Base-by-base conservation (phyloP, 2,113 vertebrate genomes). In the Blennius ocellaris region DNA sequence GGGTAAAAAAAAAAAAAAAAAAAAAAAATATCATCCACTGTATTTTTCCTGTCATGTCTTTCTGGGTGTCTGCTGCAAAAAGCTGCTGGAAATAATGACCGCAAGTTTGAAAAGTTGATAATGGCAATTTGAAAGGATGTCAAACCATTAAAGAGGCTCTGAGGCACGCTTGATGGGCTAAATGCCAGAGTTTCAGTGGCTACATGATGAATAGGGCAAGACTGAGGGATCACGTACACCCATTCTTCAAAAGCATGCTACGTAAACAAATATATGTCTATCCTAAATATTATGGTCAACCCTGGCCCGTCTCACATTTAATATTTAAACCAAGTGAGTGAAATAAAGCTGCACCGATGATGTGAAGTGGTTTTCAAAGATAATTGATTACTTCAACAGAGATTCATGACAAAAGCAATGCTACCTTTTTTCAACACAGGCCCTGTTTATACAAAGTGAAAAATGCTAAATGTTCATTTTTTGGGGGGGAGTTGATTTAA, bases 41-140 rank as follows among this genome's bases (percentile, higher is more conserved):
- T 72, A 86, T 75, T 83, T 86, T 80, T 79, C 73, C 61, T 85
- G 84, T 89, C 88, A 83, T 16, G 69, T 62, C 38, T 82, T 66
- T 74, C 61, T 16, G 21, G 39, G 56, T 40, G 39, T 76, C 69
- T 54, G 58, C 15, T 8, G 54, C 37, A 62, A 55, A 76, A 74
- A 43, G 68, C 82, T 89, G 72, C 66, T 73, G 80, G 85, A 88
- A 84, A 87, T 87, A 80, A 89, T 82, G 75, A 81, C 70, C 63
- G 76, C 21, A 51, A 80, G 72, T 87, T 84, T 88, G 85, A 89
- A 76, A 88, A 82, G 89, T 72, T 89, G 88, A 89, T 87, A 86
- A 86, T 85, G 68, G 82, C 43, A 16, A 78, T 90, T 83, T 88
- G 69, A 91, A 84, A 83, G 66, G 81, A 83, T 80, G 83, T 79